Base-by-base conservation (phyloP, 2,888 invertebrate genomes). In the Drosophila testacea region DNA sequence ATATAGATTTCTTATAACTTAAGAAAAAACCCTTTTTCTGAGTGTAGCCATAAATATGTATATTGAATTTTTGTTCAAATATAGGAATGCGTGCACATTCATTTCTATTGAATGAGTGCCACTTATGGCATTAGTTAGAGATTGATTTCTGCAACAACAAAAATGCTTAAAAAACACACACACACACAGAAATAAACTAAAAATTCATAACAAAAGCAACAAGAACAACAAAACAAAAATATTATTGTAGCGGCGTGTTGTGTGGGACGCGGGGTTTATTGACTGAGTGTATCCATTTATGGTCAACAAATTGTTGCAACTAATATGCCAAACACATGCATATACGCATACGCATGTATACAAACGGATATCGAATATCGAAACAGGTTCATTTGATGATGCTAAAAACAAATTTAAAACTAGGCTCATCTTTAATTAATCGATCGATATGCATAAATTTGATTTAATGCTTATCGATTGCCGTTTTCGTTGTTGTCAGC, bases 201-300 rank as follows among this genome's bases (percentile, higher is more conserved):
- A 82, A 69, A 77, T 67, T 69, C 44, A 67, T 55, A 71, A 55
- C 34, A 69, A 60, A 36, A 69, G 56, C 54, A 41, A 44, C 22
- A 42, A 22, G 10, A 9, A 7, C 22, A 42, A 60, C 41, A 57
- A 44, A 48, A 42, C 32, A 66, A 46, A 32, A 47, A 55, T 47
- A 44, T 44, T 57, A 28, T 46, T 10, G 36, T 57, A 32, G 22
- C 34, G 50, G 44, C 27, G 30, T 44, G 6, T 48, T 64, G 69
- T 77, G 74, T 78, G 71, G 88, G 84, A 65, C 52, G 69, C 57
- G 70, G 69, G 69, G 81, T 80, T 82, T 87, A 83, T 87, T 84
- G 84, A 84, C 87, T 82, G 68, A 36, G 38, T 71, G 39, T 56
- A 28, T 54, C 88, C 88, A 79, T 88, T 79, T 85, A 85, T 74